phyloP scores from a whole-genome alignment of 2,797 vertebrate genomes.

The Rhinichthys osculus region DNA sequence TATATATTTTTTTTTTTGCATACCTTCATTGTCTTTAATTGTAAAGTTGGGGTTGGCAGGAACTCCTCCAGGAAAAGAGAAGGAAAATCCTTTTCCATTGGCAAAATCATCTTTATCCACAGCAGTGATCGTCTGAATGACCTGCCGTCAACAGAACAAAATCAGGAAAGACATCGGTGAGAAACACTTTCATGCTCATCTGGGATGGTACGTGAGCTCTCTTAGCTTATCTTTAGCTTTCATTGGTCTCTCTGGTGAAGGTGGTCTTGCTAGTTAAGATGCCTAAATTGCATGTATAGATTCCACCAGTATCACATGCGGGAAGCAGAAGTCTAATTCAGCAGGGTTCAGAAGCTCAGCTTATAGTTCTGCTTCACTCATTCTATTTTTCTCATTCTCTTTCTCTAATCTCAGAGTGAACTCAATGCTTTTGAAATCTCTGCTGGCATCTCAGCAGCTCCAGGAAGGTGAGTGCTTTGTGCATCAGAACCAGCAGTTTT shows the following conservation, averaged over 20 bases:
- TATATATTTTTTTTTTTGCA: conserved; percentile 62
- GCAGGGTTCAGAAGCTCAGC: not conserved
- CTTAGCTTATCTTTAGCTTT: not conserved
- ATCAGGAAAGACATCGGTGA: not conserved
- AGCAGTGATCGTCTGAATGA: conserved; percentile 91
- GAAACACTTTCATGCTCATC: not conserved
- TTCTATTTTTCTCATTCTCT: not conserved
- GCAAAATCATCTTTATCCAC: conserved; percentile 95
- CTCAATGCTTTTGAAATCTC: conserved; percentile 7
- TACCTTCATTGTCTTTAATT: conserved; percentile 98
- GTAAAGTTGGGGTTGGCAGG: conserved; percentile 96
- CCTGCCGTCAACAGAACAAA: conserved; percentile 74
- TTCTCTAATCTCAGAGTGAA: not conserved
- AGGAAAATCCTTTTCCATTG: conserved; percentile 92
- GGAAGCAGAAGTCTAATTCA: not conserved
- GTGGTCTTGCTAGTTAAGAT: not conserved
- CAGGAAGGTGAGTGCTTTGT: not conserved
- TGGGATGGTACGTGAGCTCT: not conserved
- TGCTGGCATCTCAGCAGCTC: conserved; percentile 29
- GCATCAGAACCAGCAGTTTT: conserved; percentile 26
- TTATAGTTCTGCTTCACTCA: conserved; percentile 4
- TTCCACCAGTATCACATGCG: not conserved
- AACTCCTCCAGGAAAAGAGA: conserved; percentile 83
- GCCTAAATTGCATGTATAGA: not conserved
- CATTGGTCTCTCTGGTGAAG: not conserved